Base-by-base conservation (phyloP, 2,888 invertebrate species). In the Oxyteleia sp. region DNA sequence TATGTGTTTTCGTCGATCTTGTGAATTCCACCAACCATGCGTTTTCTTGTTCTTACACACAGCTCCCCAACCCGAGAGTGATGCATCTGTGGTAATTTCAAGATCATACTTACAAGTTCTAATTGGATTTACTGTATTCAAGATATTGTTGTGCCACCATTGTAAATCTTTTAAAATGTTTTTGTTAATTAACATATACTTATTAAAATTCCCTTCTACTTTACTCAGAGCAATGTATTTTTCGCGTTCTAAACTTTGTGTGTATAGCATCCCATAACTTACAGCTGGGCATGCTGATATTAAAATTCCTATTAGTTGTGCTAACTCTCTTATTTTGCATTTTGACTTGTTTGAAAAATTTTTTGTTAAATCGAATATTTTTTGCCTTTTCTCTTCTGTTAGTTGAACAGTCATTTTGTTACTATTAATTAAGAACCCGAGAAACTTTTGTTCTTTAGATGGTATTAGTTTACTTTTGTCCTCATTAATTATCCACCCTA, bases 31-130 rank as follows among this genome's bases (percentile, higher is more conserved):
- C 16, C 83, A 82, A 0, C 82, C 86, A 53, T 41, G 63, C 4
- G 78, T 66, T 0, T n/a, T 20, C 32, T 2, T 18, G 10, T 8
- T 8, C 1, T 32, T 32, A 8, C 32, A 32, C 1, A 32, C 3
- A 32, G 32, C 32, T 8, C 1, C 66, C 69, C 86, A 85, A 5
- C 85, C 85, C 32, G 83, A 32, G 0, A 79, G 8, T 0, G 86
- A 87, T 0, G 85, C 61, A 45, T 86, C 83, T 0, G 79, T 82
- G 26, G 81, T 84, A 13, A 85, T 79, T 68, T 81, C 81, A 4
- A 79, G n/a, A 7, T 10, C 8, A 8, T 8, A 32, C 1, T 32
- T 32, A 32, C 1, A 32, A 1, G 3, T 8, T 8, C 32, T 32
- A 8, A 32, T 32, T 32, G 32, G 32, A 32, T 32, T 32, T 1